These are phyloP conservation scores for Sebastes cheni DNA, from an alignment of 2,797 vertebrate genomes.

Conservation along the genomic window DNA sequence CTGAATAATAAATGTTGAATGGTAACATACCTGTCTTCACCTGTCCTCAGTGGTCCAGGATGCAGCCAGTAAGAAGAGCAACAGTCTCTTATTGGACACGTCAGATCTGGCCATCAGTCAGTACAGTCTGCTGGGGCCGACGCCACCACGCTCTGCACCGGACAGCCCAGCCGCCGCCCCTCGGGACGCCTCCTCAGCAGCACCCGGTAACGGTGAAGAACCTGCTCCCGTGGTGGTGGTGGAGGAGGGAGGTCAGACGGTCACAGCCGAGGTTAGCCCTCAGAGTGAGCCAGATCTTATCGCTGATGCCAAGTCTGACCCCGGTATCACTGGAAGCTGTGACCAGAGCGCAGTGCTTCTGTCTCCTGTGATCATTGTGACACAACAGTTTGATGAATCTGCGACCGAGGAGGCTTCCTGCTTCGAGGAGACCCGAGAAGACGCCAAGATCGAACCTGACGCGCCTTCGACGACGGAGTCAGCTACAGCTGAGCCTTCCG, in stretches of 20 bases:
- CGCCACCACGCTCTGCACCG: constrained; percentile 79
- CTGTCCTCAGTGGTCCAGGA: constrained; percentile 87
- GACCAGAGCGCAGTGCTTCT: background rate
- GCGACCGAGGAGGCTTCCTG: background rate
- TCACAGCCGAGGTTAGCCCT: background rate
- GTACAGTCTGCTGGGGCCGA: constrained; percentile 87
- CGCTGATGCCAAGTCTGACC: background rate
- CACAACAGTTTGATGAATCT: constrained; percentile 11
- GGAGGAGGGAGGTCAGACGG: constrained; percentile 7
- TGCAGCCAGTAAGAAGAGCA: constrained; percentile 86
- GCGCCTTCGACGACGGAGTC: background rate
- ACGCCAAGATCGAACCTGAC: background rate
- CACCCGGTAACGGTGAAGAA: background rate
- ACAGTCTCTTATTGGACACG: constrained; percentile 89
- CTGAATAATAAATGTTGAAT: background rate
- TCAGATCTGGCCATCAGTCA: constrained; percentile 86
- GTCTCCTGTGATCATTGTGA: constrained; percentile 48
- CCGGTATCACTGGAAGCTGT: background rate
- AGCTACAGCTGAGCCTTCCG: background rate
- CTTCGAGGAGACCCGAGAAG: background rate
- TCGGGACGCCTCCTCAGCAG: background rate
- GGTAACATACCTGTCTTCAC: background rate
- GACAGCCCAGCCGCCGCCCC: constrained; percentile 75
- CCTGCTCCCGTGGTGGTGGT: background rate
- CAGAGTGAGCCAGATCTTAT: background rate